Evolutionary conservation across 2,113 vertebrate species (phyloP).

Genomic region (Myodes glareolus): DNA sequence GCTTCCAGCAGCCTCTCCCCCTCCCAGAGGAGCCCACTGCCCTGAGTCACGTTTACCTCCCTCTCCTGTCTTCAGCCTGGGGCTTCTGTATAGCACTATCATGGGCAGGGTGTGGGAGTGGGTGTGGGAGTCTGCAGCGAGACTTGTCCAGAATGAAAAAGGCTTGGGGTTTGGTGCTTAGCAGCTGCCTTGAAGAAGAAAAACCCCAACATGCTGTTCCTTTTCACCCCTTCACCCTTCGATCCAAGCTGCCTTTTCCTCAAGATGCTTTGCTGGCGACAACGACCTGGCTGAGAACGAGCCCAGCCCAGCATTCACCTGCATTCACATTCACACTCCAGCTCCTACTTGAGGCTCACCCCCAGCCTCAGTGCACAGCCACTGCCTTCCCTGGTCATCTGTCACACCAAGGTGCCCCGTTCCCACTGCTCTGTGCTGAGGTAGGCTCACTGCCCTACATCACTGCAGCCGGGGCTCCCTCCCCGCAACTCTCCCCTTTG

Average conservation of each 20-base stretch:
- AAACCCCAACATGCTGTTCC: not conserved
- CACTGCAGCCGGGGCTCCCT: not conserved
- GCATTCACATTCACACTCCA: not conserved
- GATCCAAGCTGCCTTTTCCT: not conserved
- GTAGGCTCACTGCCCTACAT: not conserved
- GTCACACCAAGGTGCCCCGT: not conserved
- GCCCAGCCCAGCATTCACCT: not conserved
- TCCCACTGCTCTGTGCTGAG: too few species aligned
- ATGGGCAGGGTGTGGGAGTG: too few species aligned
- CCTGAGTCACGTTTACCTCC: not conserved
- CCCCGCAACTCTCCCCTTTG: fast-evolving
- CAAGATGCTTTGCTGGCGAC: not conserved
- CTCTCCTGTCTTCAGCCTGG: not conserved
- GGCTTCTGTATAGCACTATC: not conserved
- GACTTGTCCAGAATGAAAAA: not conserved
- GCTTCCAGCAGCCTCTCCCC: not conserved
- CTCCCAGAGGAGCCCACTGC: too few species aligned
- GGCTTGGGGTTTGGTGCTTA: not conserved
- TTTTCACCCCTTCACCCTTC: not conserved
- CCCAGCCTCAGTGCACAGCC: not conserved
- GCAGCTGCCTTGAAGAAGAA: not conserved
- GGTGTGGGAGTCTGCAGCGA: not conserved
- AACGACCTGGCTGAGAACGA: not conserved
- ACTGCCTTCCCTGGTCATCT: not conserved
- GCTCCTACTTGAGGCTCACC: fast-evolving